Base-by-base conservation (phyloP, 1,140 invertebrate genomes). In the Oncopodura yosiiana region DNA sequence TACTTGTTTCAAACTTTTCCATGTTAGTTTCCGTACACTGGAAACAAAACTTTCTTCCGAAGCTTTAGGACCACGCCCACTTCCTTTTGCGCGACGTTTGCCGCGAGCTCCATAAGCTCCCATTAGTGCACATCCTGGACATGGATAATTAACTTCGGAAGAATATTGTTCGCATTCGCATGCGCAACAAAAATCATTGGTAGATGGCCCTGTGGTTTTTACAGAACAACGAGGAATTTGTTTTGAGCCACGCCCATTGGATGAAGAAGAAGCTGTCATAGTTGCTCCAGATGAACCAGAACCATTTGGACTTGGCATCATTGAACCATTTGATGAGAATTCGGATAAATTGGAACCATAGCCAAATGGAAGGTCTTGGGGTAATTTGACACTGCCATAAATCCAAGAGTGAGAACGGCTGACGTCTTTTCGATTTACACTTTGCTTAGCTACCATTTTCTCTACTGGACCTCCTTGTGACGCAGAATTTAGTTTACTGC, bases 1-100 rank as follows among this genome's bases (percentile, higher is more conserved):
- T n/a, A 49, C 62, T 56, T 64, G 62, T 39, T 64, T 64, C 39
- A 64, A 50, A 54, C 62, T 64, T 41, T 64, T 64, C 62, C 62
- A 64, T 16, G 62, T 64, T 27, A 64, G 37, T 37, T 64, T 64
- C 29, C 56, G 51, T 43, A 64, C 62, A 39, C 51, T 56, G 38
- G 49, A 61, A 9, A 42, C 56, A 53, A 64, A 61, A n/a, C n/a
- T 23, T 46, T 63, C 43, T 62, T 54, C n/a, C 21, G 36, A 36
- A 29, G 23, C 12, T 44, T 42, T 16, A 18, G 38, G 52, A 30
- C 48, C 12, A 5, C 1, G 5, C 27, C n/a, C 42, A 43, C 3
- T 19, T 9, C 5, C 18, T 46, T 11, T 5, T 8, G 42, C 12
- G 6, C 18, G 42, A 23, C 44, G 30, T 29, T 19, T 45, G 21